Evolutionary conservation across 2,888 invertebrate genomes (phyloP).

Genomic region (Phania funesta): DNA sequence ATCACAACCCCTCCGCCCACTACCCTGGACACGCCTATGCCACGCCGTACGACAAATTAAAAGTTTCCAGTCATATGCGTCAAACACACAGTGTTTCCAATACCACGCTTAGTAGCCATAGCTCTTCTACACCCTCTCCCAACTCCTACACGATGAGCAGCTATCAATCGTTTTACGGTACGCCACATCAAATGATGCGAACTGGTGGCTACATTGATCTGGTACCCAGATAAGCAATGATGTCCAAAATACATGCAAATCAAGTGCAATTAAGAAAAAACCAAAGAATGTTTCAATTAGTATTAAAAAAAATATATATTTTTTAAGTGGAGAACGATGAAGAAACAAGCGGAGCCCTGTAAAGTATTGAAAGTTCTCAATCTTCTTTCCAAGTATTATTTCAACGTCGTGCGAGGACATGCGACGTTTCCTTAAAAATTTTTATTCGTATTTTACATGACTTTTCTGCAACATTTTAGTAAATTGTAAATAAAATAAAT

Average conservation of each 20-base stretch:
- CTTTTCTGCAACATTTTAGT: slow-evolving; percentile 43
- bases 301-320: slow-evolving; percentile 25
- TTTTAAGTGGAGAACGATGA: background rate
- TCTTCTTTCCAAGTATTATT: slow-evolving; percentile 47
- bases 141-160: slow-evolving; percentile 77
- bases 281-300: slow-evolving; percentile 44
- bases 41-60: slow-evolving; percentile 80
- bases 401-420: background rate
- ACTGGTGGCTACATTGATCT: slow-evolving; percentile 79
- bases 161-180: slow-evolving; percentile 78
- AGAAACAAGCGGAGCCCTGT: background rate
- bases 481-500: slow-evolving; percentile 27
- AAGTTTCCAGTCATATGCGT: slow-evolving; percentile 73
- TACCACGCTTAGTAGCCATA: slow-evolving; percentile 30
- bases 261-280: slow-evolving; percentile 22
- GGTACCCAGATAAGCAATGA: slow-evolving; percentile 77
- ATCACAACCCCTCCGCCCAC: slow-evolving; percentile 72
- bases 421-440: slow-evolving; percentile 47
- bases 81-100: slow-evolving; percentile 45
- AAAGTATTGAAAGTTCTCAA: slow-evolving; percentile 4
- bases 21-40: slow-evolving; percentile 73
- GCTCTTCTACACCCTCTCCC: slow-evolving; percentile 56
- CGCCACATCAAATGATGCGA: slow-evolving; percentile 78
- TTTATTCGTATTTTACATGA: slow-evolving; percentile 40
- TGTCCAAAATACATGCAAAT: background rate